Conservation (phyloP, 2,797 vertebrate species). For the Lutjanus campechanus region DNA sequence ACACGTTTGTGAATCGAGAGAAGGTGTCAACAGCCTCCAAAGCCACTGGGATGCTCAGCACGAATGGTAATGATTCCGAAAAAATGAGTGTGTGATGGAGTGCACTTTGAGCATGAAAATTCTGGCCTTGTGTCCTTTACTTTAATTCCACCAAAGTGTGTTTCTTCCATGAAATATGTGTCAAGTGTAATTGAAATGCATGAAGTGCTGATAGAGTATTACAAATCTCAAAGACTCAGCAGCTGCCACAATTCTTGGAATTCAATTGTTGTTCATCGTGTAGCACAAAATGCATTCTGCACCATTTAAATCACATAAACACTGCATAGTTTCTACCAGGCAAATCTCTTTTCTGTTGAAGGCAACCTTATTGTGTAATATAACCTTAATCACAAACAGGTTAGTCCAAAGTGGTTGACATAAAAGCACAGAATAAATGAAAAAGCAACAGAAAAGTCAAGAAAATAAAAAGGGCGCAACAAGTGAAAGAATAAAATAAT, state of each 20-base stretch:
- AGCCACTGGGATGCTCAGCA: not conserved
- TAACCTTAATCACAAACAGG: no score
- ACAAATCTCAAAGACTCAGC: not conserved
- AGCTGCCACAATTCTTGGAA: not conserved
- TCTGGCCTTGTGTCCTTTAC: not conserved
- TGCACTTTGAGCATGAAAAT: not conserved
- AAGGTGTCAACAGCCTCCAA: not conserved
- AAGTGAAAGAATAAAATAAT: not conserved
- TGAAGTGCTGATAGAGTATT: not conserved
- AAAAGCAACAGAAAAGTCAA: not conserved
- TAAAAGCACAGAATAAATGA: no score
- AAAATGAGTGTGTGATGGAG: not conserved
- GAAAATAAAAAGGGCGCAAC: not conserved
- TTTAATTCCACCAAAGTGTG: not conserved
- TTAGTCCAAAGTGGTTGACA: not conserved
- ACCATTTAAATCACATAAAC: not conserved
- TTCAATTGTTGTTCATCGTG: not conserved
- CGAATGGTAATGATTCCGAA: not conserved
- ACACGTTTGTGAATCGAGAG: not conserved
- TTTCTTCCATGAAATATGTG: not conserved
- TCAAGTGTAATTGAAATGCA: not conserved
- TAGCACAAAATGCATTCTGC: not conserved
- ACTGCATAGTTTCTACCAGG: not conserved
- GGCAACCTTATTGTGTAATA: not conserved
- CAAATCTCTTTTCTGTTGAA: not conserved